Base-by-base conservation (phyloP, 2,888 invertebrate species). In the Drosophila vallismaia region DNA sequence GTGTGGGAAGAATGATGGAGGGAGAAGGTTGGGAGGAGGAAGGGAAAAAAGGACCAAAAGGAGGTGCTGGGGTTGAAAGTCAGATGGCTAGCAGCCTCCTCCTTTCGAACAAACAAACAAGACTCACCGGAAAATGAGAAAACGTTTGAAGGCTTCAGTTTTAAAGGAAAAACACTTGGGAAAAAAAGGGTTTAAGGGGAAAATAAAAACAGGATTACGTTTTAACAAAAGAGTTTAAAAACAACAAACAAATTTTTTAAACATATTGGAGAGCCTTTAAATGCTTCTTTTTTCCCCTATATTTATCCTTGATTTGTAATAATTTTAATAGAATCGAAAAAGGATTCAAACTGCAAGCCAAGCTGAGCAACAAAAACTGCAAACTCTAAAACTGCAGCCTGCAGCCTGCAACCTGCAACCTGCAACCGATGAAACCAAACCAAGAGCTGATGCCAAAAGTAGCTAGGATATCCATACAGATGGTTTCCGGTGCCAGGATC, bases 361-460 rank as follows among this genome's bases (percentile, higher is more conserved):
- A 26, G 63, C 28, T 44, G 14, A 31, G 9, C 29, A 8, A 51
- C 67, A 19, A 67, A 6, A 46, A 19, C 19, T 62, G 48, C 44
- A 24, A 40, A 40, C 14, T 40, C 14, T 8, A 40, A 36, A 36
- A 36, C n/a, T 36, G 10, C 36, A 36, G n/a, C 14, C 40, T 40
- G 14, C 40, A 40, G n/a, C n/a, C n/a, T n/a, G n/a, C 19, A 42
- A 42, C 33, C 10, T 8, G 3, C 8, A 33, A 33, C 4, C 40
- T 50, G 50, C 50, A 64, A 10, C 38, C 67, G 45, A 40, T 64
- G 46, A 46, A 64, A 46, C 46, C 64, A 51, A 64, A 64, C 53
- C 64, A 46, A 55, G n/a, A 50, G 67, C 29, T 49, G 12, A 28
- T 48, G 48, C 19, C 29, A 24, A 53, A 12, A 52, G 57, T 38